phyloP scores from a whole-genome alignment of 2,888 invertebrate species.

The Silvanus unidentatus region DNA sequence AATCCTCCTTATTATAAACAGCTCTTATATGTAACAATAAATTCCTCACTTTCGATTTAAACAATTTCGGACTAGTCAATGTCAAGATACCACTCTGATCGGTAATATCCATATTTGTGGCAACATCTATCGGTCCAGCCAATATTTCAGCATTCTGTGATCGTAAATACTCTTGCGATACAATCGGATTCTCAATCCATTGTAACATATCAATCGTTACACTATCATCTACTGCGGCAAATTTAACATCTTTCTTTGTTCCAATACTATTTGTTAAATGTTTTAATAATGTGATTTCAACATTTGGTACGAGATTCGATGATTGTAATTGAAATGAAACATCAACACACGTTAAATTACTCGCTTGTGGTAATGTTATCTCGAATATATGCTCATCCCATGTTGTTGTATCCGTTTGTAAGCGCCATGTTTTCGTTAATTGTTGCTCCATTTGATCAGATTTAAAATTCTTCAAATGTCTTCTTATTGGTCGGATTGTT shows the following conservation, averaged over 20 bases:
- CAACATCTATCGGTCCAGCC: slow-evolving; percentile 80
- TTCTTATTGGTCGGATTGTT: slow-evolving; percentile 74
- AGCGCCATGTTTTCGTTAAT: slow-evolving; percentile 79
- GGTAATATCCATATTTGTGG: slow-evolving; percentile 75
- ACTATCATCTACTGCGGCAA: slow-evolving; percentile 49
- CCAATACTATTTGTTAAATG: slow-evolving; percentile 61
- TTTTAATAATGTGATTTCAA: slow-evolving; percentile 58
- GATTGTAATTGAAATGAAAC: slow-evolving; percentile 79
- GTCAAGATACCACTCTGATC: slow-evolving; percentile 81
- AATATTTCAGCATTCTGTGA: slow-evolving; percentile 86
- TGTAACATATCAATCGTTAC: slow-evolving; percentile 46
- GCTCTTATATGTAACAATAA: slow-evolving; percentile 70
- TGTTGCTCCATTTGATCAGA: slow-evolving; percentile 55
- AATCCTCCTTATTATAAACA: slow-evolving; percentile 36
- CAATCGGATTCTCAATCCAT: slow-evolving; percentile 64
- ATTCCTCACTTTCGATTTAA: slow-evolving; percentile 72
- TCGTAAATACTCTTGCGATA: slow-evolving; percentile 73
- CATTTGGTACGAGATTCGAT: slow-evolving; percentile 70
- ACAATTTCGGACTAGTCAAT: slow-evolving; percentile 78
- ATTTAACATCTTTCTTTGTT: slow-evolving; percentile 46
- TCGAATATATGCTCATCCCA: slow-evolving; percentile 94
- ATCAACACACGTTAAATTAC: slow-evolving; percentile 80
- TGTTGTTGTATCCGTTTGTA: slow-evolving; percentile 80
- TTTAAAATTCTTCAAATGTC: slow-evolving; percentile 76
- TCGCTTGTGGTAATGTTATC: slow-evolving; percentile 73